A percentile compares a stretch with the other conserved stretches of the same genome.
Conservation (phyloP, 2,113 vertebrate species). For the Paraplagusia blochii region DNA sequence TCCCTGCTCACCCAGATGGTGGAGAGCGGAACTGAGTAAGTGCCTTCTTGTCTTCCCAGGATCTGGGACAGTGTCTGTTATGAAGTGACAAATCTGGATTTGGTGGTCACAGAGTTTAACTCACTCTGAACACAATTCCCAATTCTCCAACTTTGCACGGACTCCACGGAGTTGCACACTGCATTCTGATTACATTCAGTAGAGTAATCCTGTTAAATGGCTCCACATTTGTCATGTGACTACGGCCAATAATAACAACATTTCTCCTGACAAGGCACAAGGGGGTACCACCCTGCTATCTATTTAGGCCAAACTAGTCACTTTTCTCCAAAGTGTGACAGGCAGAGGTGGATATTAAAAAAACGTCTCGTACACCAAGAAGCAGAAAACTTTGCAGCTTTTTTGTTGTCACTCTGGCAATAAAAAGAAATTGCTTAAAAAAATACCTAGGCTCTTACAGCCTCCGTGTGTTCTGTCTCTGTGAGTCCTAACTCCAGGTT, state of each 20-base stretch:
- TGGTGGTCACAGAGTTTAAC: too few relatives aligned
- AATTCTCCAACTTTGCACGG: not conserved
- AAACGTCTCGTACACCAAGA: not conserved
- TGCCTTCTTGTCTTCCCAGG: conserved; percentile 14
- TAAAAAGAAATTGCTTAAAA: not conserved
- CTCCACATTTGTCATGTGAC: not conserved
- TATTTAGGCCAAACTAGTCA: not conserved
- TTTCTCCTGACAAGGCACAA: not conserved
- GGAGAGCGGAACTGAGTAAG: conserved; percentile 97
- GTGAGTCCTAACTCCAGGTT: too few relatives aligned
- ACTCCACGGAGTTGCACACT: conserved; percentile 49
- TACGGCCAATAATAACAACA: not conserved
- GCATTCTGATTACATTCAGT: conserved; percentile 19
- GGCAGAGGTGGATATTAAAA: not conserved
- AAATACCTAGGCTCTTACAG: not conserved
- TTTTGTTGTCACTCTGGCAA: not conserved
- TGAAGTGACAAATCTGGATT: too few relatives aligned
- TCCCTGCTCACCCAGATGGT: conserved; percentile 96
- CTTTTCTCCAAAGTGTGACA: not conserved
- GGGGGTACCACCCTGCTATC: not conserved
- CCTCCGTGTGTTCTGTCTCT: too few relatives aligned
- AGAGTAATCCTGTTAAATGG: not conserved
- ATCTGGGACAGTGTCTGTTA: too few relatives aligned
- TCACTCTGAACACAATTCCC: not conserved
- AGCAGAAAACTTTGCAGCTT: not conserved